Evolutionary conservation across 1,140 invertebrate species (phyloP), one percentile per base, ranked within the genome.

Genomic region (Lasioglossum baleicum): DNA sequence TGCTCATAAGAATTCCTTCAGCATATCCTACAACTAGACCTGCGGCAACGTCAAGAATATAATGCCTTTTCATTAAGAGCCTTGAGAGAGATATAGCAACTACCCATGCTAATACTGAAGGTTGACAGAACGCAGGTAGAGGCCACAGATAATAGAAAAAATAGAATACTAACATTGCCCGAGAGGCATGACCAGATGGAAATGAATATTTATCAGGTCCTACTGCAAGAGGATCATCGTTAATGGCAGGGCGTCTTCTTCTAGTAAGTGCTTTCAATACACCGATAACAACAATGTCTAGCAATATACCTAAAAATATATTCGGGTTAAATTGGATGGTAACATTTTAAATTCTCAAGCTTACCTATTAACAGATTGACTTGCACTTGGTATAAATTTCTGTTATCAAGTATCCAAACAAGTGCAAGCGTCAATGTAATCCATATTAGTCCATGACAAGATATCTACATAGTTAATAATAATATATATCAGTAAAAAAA

Each of bases 121-220:
- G 94, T 61, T 94, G 91, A 48, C 94, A 95, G 61, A 96, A 84
- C 13, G 95, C 88, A 26, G 94, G 91, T 2, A 96, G 71, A 0
- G 96, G 95, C 91, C 95, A 95, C 13, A 96, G 84, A 81, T 94
- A 92, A 0, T 94, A 93, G 75, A 97, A 96, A 86, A 97, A 96
- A 65, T 95, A 95, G 2, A 95, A 93, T 20, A 99, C 92, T 89
- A 97, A 95, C 15, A 96, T 94, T 13, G 97, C 95, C 86, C 99
- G 93, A n/a, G 97, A 98, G 2, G 97, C 95, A 93, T 99, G 99
- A 0, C 99, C 99, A 0, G 98, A 99, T 42, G 98, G 99, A 92
- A 99, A 99, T 53, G 98, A 98, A 90, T 96, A 99, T 87, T 98
- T 96, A 92, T 99, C 98, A 0, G 98, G 94, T 0, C 95, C 94